Evolutionary conservation across 2,797 vertebrate species (phyloP), one percentile per base, ranked within the genome.

Genomic region (Phrynocephalus guinanensis): DNA sequence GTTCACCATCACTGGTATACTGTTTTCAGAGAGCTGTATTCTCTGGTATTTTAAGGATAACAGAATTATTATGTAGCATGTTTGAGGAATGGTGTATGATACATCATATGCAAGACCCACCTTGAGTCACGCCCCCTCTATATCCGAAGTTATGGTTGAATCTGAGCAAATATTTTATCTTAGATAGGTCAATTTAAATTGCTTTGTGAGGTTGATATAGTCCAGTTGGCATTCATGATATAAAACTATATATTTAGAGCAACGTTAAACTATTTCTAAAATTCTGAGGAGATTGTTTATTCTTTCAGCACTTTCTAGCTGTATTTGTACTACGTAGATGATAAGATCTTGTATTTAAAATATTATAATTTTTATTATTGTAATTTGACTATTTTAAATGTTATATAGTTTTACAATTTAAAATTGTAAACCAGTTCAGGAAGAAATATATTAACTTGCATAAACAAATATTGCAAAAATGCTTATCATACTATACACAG

Each of bases 381-480:
- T 63, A 63, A 16, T 60, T 60, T 60, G 9, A 60, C 9, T 60
- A 60, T 44, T 44, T 44, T 44, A 44, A 44, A 44, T 44, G 38
- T 44, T 44, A 44, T 44, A 44, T 44, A 44, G 38, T 44, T 44
- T 44, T 44, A 44, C 38, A 44, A 44, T 60, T 60, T 60, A 10
- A 60, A 10, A 60, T 60, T 60, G 56, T 60, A 60, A 60, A 60
- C 56, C 56, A 60, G 9, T 60, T 60, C 56, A 60, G 56, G 15
- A 63, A 63, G 60, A 63, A 63, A 18, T 63, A 15, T 20, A 5
- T 20, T 13, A 52, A 3, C 33, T 86, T 85, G 5, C 4, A 79
- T 70, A 56, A 87, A 5, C 48, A 76, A 79, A 52, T 22, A 44
- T 89, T 50, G 78, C 1, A 86, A 6, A 84, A 86, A 50, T 11